Conservation (phyloP, 1,140 invertebrate species). For the Tetramorium alpestre region DNA sequence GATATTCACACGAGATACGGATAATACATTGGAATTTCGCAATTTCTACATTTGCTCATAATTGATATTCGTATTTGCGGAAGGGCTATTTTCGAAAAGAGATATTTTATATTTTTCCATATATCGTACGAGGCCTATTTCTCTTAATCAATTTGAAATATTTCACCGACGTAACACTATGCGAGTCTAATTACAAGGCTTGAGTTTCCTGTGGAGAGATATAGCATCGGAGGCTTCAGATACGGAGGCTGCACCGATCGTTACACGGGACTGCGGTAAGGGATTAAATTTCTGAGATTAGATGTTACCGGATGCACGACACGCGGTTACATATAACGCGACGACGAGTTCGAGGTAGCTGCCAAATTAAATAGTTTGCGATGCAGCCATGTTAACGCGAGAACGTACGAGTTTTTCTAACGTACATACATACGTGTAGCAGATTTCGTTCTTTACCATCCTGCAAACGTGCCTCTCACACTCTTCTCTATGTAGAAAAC, state of each 20-base stretch:
- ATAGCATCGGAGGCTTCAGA: background rate
- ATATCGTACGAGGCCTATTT: no score
- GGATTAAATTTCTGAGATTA: slow-evolving; percentile 60
- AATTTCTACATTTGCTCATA: background rate
- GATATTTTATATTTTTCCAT: background rate
- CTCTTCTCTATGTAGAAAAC: background rate
- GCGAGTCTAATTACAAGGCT: slow-evolving; percentile 40
- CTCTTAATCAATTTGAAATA: slow-evolving; percentile 26
- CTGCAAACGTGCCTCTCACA: background rate
- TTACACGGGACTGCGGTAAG: slow-evolving; percentile 32
- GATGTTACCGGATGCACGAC: slow-evolving; percentile 23
- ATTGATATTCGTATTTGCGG: background rate
- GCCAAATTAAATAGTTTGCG: slow-evolving; percentile 33
- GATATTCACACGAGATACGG: background rate
- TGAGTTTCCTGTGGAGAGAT: background rate
- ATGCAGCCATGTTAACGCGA: background rate
- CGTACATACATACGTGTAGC: no score
- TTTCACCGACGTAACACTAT: slow-evolving; percentile 16
- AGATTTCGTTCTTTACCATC: background rate
- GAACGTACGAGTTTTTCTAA: background rate
- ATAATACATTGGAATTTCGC: background rate
- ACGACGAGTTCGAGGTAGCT: slow-evolving; percentile 14
- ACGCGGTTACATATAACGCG: slow-evolving; percentile 23
- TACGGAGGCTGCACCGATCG: slow-evolving; percentile 14
- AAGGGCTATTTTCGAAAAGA: background rate